Conservation (phyloP, 2,888 invertebrate species). For the Pelosia muscerda region DNA sequence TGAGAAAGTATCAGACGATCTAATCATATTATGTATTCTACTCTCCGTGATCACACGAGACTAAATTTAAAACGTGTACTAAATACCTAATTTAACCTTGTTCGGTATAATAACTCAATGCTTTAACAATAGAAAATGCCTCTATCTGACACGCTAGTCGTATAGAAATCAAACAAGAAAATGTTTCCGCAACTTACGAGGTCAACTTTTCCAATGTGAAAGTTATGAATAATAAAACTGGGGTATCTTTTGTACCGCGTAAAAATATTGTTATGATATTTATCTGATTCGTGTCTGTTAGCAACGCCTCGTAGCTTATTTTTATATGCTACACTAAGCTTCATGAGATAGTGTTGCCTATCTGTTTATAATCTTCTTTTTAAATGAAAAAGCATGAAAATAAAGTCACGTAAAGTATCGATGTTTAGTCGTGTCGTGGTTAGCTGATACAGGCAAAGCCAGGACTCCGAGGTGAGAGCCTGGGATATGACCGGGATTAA, state of each 20-base stretch:
- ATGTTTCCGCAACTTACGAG: slow-evolving; percentile 7
- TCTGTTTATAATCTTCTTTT: neutral
- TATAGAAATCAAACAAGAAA: slow-evolving; percentile 14
- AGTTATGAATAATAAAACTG: slow-evolving; percentile 44
- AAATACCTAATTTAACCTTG: neutral
- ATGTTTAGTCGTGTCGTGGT: too few relatives aligned
- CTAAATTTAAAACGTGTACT: too few relatives aligned
- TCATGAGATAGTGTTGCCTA: neutral
- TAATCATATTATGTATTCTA: too few relatives aligned
- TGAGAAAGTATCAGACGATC: too few relatives aligned
- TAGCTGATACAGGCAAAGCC: too few relatives aligned
- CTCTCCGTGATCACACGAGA: too few relatives aligned
- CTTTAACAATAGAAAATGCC: neutral
- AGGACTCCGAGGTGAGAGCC: too few relatives aligned
- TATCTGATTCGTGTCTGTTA: slow-evolving; percentile 37
- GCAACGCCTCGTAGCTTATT: slow-evolving; percentile 32
- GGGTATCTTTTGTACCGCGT: slow-evolving; percentile 32
- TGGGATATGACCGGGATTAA: too few relatives aligned
- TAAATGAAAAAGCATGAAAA: neutral
- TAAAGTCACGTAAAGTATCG: too few relatives aligned
- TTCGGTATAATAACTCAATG: neutral
- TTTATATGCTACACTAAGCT: neutral
- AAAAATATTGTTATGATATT: slow-evolving; percentile 39
- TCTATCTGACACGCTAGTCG: neutral
- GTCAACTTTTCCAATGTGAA: slow-evolving; percentile 32